A percentile compares a stretch with the other conserved stretches of the same genome.
Conservation (phyloP, 2,113 vertebrate species). For the Pristiophorus japonicus region DNA sequence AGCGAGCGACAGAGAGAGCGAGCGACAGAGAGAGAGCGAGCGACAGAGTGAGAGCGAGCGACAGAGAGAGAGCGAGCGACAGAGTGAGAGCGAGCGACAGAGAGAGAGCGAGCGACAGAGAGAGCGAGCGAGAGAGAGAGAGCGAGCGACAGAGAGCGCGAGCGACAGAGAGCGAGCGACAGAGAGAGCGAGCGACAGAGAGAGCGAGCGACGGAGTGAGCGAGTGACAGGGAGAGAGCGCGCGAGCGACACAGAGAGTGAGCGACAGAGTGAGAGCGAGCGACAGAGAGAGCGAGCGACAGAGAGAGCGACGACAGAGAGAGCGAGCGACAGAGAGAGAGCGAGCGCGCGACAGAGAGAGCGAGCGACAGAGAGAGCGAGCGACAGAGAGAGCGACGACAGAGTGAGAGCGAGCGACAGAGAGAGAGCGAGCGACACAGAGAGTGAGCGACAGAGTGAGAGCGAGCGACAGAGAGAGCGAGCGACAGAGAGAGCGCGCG, state of each 20-base stretch:
- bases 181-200: background rate
- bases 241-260: too few species aligned
- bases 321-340: background rate
- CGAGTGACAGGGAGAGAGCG: background rate
- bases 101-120: background rate
- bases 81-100: too few species aligned
- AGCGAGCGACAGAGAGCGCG: constrained; percentile 54
- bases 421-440: background rate
- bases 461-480: too few species aligned
- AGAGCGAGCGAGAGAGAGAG: constrained; percentile 41
- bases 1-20: background rate
- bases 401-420: too few species aligned
- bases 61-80: background rate
- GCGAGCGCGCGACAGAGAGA: background rate
- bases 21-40: too few species aligned
- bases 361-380: background rate
- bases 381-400: too few species aligned
- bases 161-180: background rate
- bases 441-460: too few species aligned
- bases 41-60: too few species aligned
- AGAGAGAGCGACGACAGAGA: background rate
- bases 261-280: background rate
- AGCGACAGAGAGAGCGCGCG: constrained; percentile 8
- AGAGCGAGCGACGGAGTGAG: constrained; percentile 36
- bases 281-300: background rate